Evolutionary conservation across 2,113 vertebrate genomes (phyloP).

Genomic region (Sylvietta virens): DNA sequence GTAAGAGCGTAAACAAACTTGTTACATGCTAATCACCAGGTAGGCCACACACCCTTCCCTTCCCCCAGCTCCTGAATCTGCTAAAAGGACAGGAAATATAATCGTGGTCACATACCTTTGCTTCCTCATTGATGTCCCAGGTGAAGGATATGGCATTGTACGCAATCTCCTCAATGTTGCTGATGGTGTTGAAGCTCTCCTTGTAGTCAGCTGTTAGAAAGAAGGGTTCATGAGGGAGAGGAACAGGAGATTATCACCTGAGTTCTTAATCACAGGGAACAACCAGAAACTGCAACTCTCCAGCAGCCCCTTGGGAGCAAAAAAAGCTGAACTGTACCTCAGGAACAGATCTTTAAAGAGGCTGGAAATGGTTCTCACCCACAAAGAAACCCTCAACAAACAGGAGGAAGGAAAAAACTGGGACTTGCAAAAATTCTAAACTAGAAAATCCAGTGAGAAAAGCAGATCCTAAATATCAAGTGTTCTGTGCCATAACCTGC

Average conservation of each 20-base stretch:
- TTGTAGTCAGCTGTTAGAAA: conserved; percentile 91
- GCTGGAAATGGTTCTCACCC: background rate
- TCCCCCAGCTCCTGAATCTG: background rate
- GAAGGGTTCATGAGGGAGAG: background rate
- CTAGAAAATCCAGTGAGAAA: background rate
- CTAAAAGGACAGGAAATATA: background rate
- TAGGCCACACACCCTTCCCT: conserved; percentile 13
- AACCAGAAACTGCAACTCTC: background rate
- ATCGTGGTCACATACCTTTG: conserved; percentile 79
- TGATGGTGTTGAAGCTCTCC: conserved; percentile 98
- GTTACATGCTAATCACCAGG: conserved; percentile 8
- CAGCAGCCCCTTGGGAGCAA: background rate
- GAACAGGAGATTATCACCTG: background rate
- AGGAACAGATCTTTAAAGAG: background rate
- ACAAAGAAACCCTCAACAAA: background rate
- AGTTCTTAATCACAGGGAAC: background rate
- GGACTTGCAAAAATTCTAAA: background rate
- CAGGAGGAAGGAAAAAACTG: background rate
- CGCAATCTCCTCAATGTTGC: conserved; percentile 97
- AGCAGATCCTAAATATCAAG: background rate
- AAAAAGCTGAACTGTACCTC: background rate
- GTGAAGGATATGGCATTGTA: conserved; percentile 98
- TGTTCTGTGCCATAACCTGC: background rate
- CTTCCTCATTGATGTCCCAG: conserved; percentile 97
- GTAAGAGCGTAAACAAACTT: conserved; percentile 28